These are phyloP conservation scores for Myrmecobius fasciatus DNA, from an alignment of 2,113 vertebrate species.

Conservation along the genomic window DNA sequence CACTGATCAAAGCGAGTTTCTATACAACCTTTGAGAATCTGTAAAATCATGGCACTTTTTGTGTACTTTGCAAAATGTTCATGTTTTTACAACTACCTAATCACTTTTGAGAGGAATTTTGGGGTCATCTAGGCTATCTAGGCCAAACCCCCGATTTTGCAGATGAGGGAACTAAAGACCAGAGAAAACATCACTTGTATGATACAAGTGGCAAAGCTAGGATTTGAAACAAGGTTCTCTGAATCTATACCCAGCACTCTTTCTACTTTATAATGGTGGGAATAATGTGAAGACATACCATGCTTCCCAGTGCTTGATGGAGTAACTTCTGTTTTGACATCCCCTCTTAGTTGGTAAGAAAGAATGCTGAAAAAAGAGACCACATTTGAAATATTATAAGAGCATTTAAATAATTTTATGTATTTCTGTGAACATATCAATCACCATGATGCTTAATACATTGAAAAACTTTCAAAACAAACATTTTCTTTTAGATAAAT, in stretches of 20 bases:
- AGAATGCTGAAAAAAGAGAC: not conserved
- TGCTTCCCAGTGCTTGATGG: rapidly evolving
- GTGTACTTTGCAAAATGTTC: not conserved
- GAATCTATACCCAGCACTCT: not conserved
- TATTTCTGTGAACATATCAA: not conserved
- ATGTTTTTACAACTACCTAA: not conserved
- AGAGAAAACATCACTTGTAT: not conserved
- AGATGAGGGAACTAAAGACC: not conserved
- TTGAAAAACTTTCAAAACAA: not conserved
- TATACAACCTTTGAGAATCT: not conserved
- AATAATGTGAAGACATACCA: rapidly evolving
- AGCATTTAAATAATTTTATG: not conserved
- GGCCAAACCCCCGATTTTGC: not conserved
- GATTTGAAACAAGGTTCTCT: not conserved
- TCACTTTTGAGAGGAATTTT: not conserved
- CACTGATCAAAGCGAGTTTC: not conserved
- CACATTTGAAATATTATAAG: not conserved
- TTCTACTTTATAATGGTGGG: not conserved
- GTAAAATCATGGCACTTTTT: rapidly evolving
- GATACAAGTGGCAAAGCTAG: not conserved
- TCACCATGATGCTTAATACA: rapidly evolving
- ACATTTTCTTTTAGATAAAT: not conserved
- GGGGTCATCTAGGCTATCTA: not conserved
- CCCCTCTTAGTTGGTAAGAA: not conserved
- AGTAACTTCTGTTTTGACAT: not conserved